Evolutionary conservation across 2,113 vertebrate genomes (phyloP).

Genomic region (Sigmodon hispidus): DNA sequence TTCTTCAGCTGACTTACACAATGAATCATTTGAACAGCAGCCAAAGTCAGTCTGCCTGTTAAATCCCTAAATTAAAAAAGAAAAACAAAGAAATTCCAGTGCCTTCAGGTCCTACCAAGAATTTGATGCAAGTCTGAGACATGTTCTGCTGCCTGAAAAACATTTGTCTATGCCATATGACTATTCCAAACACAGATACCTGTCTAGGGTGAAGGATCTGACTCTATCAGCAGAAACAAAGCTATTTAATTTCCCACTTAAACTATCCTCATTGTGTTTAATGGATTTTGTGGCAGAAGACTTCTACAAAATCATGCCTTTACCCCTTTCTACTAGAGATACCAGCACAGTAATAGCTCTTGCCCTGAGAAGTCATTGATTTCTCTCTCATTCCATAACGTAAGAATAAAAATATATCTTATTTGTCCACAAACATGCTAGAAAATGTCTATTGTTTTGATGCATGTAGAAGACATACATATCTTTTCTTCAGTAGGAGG

Average conservation of each 20-base stretch:
- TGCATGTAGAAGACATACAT: background rate
- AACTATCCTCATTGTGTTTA: slow-evolving; percentile 4
- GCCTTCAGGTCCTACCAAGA: slow-evolving; percentile 80
- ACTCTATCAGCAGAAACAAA: background rate
- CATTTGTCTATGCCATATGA: slow-evolving; percentile 70
- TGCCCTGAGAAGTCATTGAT: background rate
- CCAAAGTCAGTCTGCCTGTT: slow-evolving; percentile 83
- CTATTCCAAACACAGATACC: background rate
- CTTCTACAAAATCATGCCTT: background rate
- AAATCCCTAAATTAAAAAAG: slow-evolving; percentile 84
- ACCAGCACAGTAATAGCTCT: background rate
- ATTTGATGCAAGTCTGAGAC: slow-evolving; percentile 81
- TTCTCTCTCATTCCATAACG: background rate
- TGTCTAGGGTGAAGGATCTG: slow-evolving; percentile 10
- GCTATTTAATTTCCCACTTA: background rate
- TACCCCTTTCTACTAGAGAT: background rate
- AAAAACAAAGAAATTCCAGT: slow-evolving; percentile 86
- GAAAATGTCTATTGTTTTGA: slow-evolving; percentile 13
- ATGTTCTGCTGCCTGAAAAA: slow-evolving; percentile 78
- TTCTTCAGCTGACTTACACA: slow-evolving; percentile 83
- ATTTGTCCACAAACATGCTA: background rate
- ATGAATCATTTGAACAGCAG: slow-evolving; percentile 83
- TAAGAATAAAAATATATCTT: background rate
- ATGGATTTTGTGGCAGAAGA: background rate
- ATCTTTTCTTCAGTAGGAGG: background rate